A percentile compares a stretch with the other conserved stretches of the same genome.
phyloP scores from a whole-genome alignment of 1,140 invertebrate species.

The Orchesella cincta region DNA sequence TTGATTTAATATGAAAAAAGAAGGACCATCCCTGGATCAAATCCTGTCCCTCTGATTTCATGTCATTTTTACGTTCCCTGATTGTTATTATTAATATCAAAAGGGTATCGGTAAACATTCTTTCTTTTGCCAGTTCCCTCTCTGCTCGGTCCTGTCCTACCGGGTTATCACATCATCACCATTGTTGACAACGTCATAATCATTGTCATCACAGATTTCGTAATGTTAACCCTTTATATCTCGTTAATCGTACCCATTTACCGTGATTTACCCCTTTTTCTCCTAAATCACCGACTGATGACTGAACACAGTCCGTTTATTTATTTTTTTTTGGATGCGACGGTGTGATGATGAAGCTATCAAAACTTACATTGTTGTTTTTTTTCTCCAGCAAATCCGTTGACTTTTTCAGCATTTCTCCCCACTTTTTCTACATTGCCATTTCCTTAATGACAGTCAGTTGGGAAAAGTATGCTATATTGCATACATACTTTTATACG shows the following conservation, averaged over 20 bases:
- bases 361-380: constrained; percentile 2
- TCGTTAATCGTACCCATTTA: constrained; percentile 9
- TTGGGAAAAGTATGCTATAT: no score
- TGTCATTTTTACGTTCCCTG: no score
- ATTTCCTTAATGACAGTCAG: background rate
- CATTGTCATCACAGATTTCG: constrained; percentile 4
- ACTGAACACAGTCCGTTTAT: background rate
- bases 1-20: no score
- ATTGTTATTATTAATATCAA: no score
- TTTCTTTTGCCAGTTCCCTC: constrained; percentile 47
- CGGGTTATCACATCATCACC: background rate
- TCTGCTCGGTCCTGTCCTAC: constrained; percentile 16
- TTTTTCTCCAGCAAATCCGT: background rate
- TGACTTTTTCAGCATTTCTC: constrained; percentile 8
- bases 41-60: no score
- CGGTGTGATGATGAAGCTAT: constrained; percentile 26
- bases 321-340: background rate
- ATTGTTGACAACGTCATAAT: constrained; percentile 9
- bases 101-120: no score
- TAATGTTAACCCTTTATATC: background rate
- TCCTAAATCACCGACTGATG: constrained; percentile 6
- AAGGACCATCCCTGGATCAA: no score
- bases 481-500: no score
- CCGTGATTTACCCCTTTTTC: constrained; percentile 23
- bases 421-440: constrained; percentile 4